Conservation (phyloP, 2,888 invertebrate species). For the Mantis religiosa region DNA sequence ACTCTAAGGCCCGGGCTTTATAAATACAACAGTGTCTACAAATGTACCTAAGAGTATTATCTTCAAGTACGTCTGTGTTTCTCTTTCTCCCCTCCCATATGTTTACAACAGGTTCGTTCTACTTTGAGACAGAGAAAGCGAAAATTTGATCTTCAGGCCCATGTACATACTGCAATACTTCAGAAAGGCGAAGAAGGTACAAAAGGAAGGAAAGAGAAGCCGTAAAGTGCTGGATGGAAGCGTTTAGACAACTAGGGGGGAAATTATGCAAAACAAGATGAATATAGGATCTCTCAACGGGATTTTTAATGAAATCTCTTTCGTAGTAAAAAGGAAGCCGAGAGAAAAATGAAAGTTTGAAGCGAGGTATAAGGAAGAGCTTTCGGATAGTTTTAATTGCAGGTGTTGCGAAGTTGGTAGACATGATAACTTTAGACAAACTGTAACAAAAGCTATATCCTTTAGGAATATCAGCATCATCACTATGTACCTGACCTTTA, state of each 20-base stretch:
- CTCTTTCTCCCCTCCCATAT: no score
- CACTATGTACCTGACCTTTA: no score
- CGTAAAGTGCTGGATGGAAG: not conserved
- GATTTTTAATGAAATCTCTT: slow-evolving; percentile 8
- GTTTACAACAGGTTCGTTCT: no score
- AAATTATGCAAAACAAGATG: slow-evolving; percentile 3
- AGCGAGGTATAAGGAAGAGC: not conserved
- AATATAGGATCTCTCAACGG: not conserved
- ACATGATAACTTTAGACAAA: not conserved
- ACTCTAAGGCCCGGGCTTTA: no score
- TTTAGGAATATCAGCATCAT: no score
- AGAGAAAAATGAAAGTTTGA: not conserved
- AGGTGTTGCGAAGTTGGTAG: not conserved
- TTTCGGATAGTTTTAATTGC: not conserved
- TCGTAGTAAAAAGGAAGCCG: not conserved
- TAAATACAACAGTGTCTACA: no score
- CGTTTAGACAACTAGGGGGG: not conserved
- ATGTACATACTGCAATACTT: not conserved
- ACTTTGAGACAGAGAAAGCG: no score
- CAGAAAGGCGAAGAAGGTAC: not conserved
- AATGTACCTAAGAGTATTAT: no score
- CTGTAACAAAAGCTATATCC: no score
- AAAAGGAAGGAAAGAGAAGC: not conserved
- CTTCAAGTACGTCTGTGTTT: no score
- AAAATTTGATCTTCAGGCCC: no score